Conservation (phyloP, 2,888 invertebrate species). For the Nomada fucata region DNA sequence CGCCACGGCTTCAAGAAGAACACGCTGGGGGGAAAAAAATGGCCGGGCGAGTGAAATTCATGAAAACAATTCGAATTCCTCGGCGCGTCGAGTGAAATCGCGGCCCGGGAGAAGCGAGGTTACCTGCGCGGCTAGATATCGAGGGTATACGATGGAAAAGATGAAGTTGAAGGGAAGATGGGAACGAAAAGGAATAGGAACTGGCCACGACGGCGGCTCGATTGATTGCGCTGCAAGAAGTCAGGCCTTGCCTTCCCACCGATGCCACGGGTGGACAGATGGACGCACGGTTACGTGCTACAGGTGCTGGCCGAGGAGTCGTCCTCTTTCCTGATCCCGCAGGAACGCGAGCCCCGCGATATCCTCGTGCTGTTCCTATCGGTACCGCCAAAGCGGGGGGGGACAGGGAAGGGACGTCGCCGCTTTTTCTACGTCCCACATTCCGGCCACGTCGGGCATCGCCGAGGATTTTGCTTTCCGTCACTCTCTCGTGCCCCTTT, state of each 20-base stretch:
- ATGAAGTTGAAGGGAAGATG: conserved; percentile 43
- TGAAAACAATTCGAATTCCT: neutral
- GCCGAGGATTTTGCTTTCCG: conserved; percentile 76
- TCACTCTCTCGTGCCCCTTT: conserved; percentile 69
- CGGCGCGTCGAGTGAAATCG: neutral
- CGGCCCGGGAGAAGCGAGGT: neutral
- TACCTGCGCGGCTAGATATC: neutral
- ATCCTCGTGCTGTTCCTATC: conserved; percentile 60
- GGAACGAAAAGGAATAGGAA: conserved; percentile 56
- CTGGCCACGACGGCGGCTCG: conserved; percentile 73
- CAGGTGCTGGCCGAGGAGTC: conserved; percentile 74
- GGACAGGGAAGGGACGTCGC: conserved; percentile 55
- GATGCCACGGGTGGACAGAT: conserved; percentile 75
- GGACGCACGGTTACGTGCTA: conserved; percentile 79
- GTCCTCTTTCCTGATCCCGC: conserved; percentile 71
- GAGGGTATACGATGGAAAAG: conserved; percentile 23
- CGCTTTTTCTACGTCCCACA: conserved; percentile 77
- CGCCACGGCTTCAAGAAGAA: too few relatives aligned
- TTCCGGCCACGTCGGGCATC: conserved; percentile 78
- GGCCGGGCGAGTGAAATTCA: neutral
- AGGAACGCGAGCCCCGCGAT: conserved; percentile 69
- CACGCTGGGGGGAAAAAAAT: neutral
- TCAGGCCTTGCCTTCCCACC: conserved; percentile 73
- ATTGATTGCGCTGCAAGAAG: conserved; percentile 82
- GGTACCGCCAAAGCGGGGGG: conserved; percentile 55